Evolutionary conservation across 2,888 invertebrate genomes (phyloP).

Genomic region (Aleiodes alternator): DNA sequence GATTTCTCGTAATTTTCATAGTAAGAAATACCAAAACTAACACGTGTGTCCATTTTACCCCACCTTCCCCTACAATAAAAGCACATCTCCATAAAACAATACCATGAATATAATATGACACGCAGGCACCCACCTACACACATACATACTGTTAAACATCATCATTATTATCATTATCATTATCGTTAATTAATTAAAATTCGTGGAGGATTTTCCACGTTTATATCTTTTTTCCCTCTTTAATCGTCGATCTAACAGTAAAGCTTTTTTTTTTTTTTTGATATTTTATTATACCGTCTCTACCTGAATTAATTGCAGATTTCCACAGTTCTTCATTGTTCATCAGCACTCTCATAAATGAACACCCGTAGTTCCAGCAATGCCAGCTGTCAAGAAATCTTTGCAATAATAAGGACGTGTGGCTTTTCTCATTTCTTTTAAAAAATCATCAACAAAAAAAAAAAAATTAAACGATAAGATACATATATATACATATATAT

Average conservation of each 20-base stretch:
- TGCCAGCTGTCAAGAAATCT: constrained; percentile 62
- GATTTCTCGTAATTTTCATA: too few relatives aligned
- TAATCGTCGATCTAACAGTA: constrained; percentile 55
- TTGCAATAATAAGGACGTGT: constrained; percentile 51
- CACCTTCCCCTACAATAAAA: constrained; percentile 36
- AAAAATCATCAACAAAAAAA: not conserved
- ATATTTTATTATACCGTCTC: constrained; percentile 58
- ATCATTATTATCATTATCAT: constrained; percentile 1
- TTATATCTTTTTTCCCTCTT: constrained; percentile 1
- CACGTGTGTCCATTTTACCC: too few relatives aligned
- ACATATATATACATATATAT: too few relatives aligned
- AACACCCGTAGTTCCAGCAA: constrained; percentile 54
- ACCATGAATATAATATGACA: constrained; percentile 14
- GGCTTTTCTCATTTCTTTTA: constrained; percentile 14
- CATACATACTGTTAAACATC: constrained; percentile 34
- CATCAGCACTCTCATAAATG: constrained; percentile 31
- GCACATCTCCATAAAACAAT: constrained; percentile 15
- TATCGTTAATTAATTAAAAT: constrained; percentile 4
- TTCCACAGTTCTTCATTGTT: constrained; percentile 23
- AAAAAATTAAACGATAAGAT: not conserved
- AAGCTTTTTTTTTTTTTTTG: constrained; percentile 48
- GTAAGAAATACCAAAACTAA: too few relatives aligned
- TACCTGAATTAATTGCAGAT: constrained; percentile 56
- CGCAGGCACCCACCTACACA: constrained; percentile 42
- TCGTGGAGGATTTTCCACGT: not conserved